Percentiles rank a stretch among this genome's conserved stretches.
phyloP scores from a whole-genome alignment of 1,140 invertebrate species.

The Lepidurus couesii region DNA sequence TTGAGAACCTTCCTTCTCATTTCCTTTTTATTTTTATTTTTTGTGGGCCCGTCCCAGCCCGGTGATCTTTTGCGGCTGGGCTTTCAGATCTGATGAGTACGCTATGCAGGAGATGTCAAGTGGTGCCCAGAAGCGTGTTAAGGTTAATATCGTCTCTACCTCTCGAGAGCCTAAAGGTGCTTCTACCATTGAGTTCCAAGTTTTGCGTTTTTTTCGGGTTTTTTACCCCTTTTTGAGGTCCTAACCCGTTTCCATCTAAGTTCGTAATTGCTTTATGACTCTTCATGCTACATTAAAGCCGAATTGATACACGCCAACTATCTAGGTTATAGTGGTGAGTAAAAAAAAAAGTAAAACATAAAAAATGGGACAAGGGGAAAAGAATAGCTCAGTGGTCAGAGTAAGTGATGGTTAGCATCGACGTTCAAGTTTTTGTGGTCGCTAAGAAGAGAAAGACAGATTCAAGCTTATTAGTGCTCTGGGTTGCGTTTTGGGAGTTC shows the following conservation, averaged over 20 bases:
- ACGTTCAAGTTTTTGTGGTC: background rate
- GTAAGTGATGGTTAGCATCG: background rate
- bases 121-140: background rate
- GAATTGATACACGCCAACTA: background rate
- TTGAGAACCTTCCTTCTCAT: background rate
- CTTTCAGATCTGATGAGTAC: background rate
- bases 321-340: background rate
- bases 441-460: background rate
- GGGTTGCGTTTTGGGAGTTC: background rate
- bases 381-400: background rate
- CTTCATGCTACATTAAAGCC: too few relatives aligned
- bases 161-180: too few relatives aligned
- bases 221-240: too few relatives aligned
- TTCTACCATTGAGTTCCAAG: too few relatives aligned
- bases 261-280: too few relatives aligned
- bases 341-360: background rate
- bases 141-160: background rate
- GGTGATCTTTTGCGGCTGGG: background rate
- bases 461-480: background rate
- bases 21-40: background rate
- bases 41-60: background rate
- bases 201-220: background rate
- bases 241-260: too few relatives aligned
- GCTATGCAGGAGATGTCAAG: background rate
- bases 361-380: slow-evolving; percentile 21